Evolutionary conservation across 2,888 invertebrate species (phyloP), one percentile per base, ranked within the genome.

Genomic region (Macroteleia sp.): DNA sequence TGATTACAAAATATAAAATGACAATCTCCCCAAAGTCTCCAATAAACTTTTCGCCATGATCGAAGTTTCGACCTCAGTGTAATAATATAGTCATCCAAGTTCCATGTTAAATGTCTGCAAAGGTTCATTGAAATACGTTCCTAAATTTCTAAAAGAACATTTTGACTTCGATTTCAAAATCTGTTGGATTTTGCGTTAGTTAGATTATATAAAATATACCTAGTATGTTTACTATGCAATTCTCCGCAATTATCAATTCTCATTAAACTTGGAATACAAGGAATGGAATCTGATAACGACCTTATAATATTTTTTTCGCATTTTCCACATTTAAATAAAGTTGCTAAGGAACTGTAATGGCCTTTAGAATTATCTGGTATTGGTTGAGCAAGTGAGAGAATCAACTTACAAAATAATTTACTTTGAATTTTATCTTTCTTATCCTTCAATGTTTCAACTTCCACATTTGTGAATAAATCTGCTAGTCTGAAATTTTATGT

Each of bases 1-100:
- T 94, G 93, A 48, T 94, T 94, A 87, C 98, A 98, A 71, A 94
- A 94, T 19, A 98, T 92, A 91, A 95, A 97, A 91, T 98, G 98
- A 79, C 97, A 95, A 85, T 96, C 96, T 0, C 97, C 97, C 98
- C 98, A 98, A 46, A 98, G 92, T 41, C 96, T 94, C 98, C 98
- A 98, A 92, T 98, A 98, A 1, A 98, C 97, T 86, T 95, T 95
- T 0, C 97, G 93, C 98, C 98, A 98, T 0, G 95, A 95, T 79
- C 96, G 96, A 69, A 97, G 92, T 86, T 96, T 95, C 14, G 94
- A 94, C 87, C 96, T 96, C 74, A 97, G 91, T 86, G 94, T 94
- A 39, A 95, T 91, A 25, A 98, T 94, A 90, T 96, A 96, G 61
- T 95, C 95, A 87, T 95, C 96, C 32, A 96, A 92, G 84, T 95